Conservation (phyloP, 2,113 vertebrate species). For the Picathartes gymnocephalus region DNA sequence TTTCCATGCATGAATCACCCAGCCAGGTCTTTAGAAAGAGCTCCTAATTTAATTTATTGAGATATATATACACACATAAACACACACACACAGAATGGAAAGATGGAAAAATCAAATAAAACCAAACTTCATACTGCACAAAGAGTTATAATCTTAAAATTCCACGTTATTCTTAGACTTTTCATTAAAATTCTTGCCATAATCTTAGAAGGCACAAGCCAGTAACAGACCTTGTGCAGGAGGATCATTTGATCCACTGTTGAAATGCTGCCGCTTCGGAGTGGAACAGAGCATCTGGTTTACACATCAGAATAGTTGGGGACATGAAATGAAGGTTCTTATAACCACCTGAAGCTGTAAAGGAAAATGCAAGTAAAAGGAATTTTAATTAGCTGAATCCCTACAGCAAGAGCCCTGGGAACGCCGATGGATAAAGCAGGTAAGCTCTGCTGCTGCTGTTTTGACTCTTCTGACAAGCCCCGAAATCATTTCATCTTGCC, state of each 20-base stretch:
- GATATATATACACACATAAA: background rate
- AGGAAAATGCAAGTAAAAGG: slow-evolving; percentile 52
- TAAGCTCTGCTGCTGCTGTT: background rate
- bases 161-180: background rate
- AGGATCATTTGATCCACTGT: background rate
- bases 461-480: background rate
- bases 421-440: background rate
- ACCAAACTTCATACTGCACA: background rate
- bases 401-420: background rate
- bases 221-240: background rate
- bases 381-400: slow-evolving; percentile 48
- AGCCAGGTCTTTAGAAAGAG: background rate
- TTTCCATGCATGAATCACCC: background rate
- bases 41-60: background rate
- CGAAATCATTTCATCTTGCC: background rate
- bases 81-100: background rate
- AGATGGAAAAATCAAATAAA: background rate
- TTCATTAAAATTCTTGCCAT: background rate
- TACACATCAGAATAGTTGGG: slow-evolving; percentile 5
- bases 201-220: background rate
- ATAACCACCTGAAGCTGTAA: slow-evolving; percentile 47
- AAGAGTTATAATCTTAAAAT: background rate
- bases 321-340: slow-evolving; percentile 27
- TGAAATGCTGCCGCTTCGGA: slow-evolving; percentile 33
- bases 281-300: slow-evolving; percentile 31